These are phyloP conservation scores for Drosophila bunnanda DNA, from an alignment of 2,888 invertebrate species.

Conservation along the genomic window DNA sequence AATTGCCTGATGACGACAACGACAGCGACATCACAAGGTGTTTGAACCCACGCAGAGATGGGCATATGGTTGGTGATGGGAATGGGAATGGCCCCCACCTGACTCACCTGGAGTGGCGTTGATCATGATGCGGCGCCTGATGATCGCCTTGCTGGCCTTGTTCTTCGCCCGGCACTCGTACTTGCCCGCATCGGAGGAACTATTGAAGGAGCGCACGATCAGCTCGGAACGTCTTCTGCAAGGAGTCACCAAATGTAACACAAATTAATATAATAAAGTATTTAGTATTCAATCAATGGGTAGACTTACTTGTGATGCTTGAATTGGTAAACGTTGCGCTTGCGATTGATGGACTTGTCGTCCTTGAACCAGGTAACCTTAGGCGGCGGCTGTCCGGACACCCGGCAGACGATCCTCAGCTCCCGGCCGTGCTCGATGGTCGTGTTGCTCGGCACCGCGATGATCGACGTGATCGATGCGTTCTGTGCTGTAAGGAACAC, in stretches of 20 bases:
- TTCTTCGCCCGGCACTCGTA: constrained; percentile 93
- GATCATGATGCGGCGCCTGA: constrained; percentile 83
- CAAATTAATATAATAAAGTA: background rate
- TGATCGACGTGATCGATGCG: constrained; percentile 84
- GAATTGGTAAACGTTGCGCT: constrained; percentile 84
- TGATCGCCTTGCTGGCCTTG: constrained; percentile 83
- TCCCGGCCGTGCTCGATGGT: constrained; percentile 85
- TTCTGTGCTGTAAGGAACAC: constrained; percentile 84
- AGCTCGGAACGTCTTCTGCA: constrained; percentile 92
- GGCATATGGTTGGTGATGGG: background rate
- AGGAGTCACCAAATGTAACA: constrained; percentile 49
- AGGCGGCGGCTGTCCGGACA: constrained; percentile 91
- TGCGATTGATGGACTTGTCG: constrained; percentile 86
- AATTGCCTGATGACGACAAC: constrained; percentile 28
- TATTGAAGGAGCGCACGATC: constrained; percentile 90
- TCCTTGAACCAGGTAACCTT: constrained; percentile 93
- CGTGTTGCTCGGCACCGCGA: constrained; percentile 74
- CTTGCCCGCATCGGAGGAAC: constrained; percentile 90
- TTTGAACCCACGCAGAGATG: constrained; percentile 5
- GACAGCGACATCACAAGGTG: constrained; percentile 10
- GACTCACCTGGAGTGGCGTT: constrained; percentile 83
- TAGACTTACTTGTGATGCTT: constrained; percentile 83
- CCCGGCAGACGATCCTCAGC: constrained; percentile 90
- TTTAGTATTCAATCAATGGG: accelerated
- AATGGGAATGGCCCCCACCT: constrained; percentile 9